Evolutionary conservation across 2,113 vertebrate genomes (phyloP).

Genomic region (Microcebus jonahi): DNA sequence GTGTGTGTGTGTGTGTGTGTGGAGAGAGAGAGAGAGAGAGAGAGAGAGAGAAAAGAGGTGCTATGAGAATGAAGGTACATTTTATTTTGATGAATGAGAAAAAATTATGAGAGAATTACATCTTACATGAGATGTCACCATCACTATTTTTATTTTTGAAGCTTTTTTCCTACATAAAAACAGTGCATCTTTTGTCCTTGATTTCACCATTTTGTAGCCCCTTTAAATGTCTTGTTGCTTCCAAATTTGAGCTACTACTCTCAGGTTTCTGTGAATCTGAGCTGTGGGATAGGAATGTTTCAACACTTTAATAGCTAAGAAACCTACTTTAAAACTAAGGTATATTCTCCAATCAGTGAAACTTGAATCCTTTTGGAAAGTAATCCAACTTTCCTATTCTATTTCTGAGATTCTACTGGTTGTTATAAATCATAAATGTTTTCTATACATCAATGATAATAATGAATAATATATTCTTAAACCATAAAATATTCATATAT

Average conservation of each 20-base stretch:
- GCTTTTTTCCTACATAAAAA: background rate
- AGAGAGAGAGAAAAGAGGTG: background rate
- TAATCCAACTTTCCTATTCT: background rate
- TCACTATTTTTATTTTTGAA: background rate
- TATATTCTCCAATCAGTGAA: background rate
- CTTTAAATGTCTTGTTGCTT: background rate
- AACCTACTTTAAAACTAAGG: background rate
- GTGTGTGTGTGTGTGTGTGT: background rate
- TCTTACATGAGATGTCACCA: background rate
- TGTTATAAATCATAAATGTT: background rate
- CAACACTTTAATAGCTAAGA: conserved; percentile 13
- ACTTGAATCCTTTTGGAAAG: background rate
- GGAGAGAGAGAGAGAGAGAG: background rate
- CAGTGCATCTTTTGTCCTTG: background rate
- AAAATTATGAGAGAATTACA: background rate
- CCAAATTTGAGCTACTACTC: background rate
- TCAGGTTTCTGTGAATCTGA: background rate
- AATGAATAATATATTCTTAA: background rate
- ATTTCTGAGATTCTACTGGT: background rate
- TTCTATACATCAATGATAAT: background rate
- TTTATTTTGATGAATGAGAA: background rate
- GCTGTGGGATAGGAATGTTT: background rate
- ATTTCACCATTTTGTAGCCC: background rate
- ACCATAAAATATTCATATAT: background rate
- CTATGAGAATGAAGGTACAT: background rate